These are phyloP conservation scores for Tiphia femorata DNA, from an alignment of 2,888 invertebrate species.

Conservation along the genomic window DNA sequence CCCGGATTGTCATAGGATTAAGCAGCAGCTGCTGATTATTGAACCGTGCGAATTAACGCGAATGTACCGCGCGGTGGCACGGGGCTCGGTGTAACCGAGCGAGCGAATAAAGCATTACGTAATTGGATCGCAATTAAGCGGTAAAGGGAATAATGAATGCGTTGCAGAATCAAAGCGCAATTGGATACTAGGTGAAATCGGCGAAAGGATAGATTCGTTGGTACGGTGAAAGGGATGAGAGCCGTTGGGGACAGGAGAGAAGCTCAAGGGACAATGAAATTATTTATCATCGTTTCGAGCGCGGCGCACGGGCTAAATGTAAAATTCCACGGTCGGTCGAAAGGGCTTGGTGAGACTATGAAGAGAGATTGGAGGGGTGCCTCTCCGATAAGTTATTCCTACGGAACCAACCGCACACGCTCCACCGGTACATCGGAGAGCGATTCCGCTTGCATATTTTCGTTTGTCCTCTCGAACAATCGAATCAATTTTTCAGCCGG, in stretches of 20 bases:
- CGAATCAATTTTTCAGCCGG: slow-evolving; percentile 59
- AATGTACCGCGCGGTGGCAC: slow-evolving; percentile 9
- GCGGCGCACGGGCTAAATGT: too few species aligned
- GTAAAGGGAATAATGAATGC: slow-evolving; percentile 17
- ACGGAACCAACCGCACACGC: background rate
- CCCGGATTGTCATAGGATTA: slow-evolving; percentile 1
- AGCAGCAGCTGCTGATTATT: slow-evolving; percentile 1
- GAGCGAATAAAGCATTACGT: slow-evolving; percentile 33
- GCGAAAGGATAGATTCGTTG: background rate
- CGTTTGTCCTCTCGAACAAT: slow-evolving; percentile 47
- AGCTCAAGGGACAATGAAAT: too few species aligned
- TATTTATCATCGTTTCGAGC: too few species aligned
- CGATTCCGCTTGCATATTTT: slow-evolving; percentile 44
- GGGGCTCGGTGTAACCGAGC: slow-evolving; percentile 26
- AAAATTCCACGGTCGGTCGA: background rate
- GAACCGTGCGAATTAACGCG: slow-evolving; percentile 27
- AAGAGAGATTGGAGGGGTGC: too few species aligned
- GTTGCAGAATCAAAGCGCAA: slow-evolving; percentile 1
- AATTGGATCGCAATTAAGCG: slow-evolving; percentile 44
- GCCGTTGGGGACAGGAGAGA: too few species aligned
- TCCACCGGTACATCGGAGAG: slow-evolving; percentile 5
- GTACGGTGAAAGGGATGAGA: too few species aligned
- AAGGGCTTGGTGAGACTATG: too few species aligned
- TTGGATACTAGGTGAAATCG: background rate
- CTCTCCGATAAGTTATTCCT: background rate